These are phyloP conservation scores for Genyomyrus donnyi DNA, from an alignment of 2,113 vertebrate species.

Conservation along the genomic window DNA sequence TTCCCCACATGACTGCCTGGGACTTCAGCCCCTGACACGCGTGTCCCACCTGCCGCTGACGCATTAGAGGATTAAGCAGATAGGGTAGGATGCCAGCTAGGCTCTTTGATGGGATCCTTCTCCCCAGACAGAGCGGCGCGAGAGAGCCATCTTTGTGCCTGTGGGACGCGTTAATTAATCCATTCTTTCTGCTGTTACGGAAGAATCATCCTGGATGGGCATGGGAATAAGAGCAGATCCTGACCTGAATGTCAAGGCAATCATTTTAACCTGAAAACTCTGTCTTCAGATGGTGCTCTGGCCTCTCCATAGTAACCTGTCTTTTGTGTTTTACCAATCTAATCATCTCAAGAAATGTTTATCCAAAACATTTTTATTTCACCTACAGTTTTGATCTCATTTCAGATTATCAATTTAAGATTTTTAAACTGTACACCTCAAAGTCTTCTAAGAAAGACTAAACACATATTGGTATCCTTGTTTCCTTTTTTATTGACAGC, in stretches of 20 bases:
- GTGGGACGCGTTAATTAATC: conserved; percentile 15
- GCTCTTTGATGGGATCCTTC: conserved; percentile 23
- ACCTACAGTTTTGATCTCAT: background rate
- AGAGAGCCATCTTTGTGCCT: conserved; percentile 19
- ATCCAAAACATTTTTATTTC: background rate
- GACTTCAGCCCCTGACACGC: background rate
- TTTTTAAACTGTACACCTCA: background rate
- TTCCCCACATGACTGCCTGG: conserved; percentile 16
- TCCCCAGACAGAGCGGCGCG: conserved; percentile 34
- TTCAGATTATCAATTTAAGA: background rate
- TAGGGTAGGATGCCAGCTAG: conserved; percentile 16
- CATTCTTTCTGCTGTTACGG: background rate
- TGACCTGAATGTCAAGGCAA: background rate
- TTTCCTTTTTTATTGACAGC: background rate
- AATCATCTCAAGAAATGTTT: background rate
- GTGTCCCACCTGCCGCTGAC: conserved; percentile 1
- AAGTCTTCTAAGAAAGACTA: background rate
- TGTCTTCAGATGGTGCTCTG: background rate
- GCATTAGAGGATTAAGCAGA: conserved; percentile 29
- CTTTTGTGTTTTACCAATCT: background rate
- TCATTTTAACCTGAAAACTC: background rate
- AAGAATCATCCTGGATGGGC: background rate
- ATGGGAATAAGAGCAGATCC: background rate
- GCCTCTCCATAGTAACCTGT: background rate
- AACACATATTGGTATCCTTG: background rate